These are phyloP conservation scores for Cosmia pyralina DNA, from an alignment of 2,888 invertebrate species.

Conservation along the genomic window DNA sequence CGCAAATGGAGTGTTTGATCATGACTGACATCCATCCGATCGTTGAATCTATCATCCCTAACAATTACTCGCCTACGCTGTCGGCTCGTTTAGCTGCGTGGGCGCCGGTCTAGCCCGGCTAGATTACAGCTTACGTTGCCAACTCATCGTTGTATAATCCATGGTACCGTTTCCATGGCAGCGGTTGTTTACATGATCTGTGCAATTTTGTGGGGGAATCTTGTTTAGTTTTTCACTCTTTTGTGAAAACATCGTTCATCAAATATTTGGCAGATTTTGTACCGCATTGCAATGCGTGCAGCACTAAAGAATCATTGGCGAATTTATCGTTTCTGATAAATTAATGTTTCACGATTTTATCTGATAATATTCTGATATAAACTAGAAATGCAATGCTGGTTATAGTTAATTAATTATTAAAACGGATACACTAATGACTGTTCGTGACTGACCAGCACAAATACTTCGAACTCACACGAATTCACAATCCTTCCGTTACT, in stretches of 20 bases:
- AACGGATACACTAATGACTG: slow-evolving; percentile 26
- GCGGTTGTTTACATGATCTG: slow-evolving; percentile 35
- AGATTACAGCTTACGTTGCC: slow-evolving; percentile 55
- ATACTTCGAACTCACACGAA: neutral
- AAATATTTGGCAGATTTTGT: neutral
- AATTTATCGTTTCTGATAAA: slow-evolving; percentile 2
- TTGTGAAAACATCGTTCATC: neutral
- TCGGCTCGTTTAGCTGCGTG: slow-evolving; percentile 53
- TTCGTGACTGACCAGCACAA: slow-evolving; percentile 11
- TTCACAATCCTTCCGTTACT: slow-evolving; percentile 9
- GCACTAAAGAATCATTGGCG: neutral
- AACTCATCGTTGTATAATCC: slow-evolving; percentile 37
- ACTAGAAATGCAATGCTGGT: neutral
- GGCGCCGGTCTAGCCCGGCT: slow-evolving; percentile 61
- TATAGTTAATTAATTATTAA: slow-evolving; percentile 10
- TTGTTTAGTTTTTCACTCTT: slow-evolving; percentile 19
- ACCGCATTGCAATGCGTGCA: slow-evolving; percentile 5
- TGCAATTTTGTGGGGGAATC: slow-evolving; percentile 13
- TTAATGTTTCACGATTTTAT: neutral
- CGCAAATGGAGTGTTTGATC: slow-evolving; percentile 47
- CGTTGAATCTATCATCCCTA: slow-evolving; percentile 58
- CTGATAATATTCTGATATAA: neutral
- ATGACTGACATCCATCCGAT: slow-evolving; percentile 55
- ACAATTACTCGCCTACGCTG: slow-evolving; percentile 61
- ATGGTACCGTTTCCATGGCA: slow-evolving; percentile 49